A percentile compares a stretch with the other conserved stretches of the same genome.
phyloP scores from a whole-genome alignment of 2,113 vertebrate genomes.

The Chrysemys picta region DNA sequence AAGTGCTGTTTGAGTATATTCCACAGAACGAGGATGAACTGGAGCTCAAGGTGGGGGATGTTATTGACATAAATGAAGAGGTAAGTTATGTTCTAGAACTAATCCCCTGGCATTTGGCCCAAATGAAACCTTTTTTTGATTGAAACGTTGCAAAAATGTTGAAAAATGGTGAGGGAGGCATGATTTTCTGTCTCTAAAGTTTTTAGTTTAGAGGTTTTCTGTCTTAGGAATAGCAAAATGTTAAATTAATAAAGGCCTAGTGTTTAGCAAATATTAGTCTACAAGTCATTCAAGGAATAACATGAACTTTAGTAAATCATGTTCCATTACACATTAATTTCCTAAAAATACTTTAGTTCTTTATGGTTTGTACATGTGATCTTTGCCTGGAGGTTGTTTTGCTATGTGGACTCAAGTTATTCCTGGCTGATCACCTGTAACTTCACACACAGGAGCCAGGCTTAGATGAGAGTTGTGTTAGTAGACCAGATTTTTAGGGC shows the following conservation, averaged over 20 bases:
- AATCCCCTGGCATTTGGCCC: fast-evolving
- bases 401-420: not conserved
- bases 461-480: not conserved
- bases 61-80: conserved; percentile 92
- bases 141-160: not conserved
- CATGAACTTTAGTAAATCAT: not conserved
- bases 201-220: not conserved
- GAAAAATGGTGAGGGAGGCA: not conserved
- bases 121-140: not conserved
- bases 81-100: conserved; percentile 74
- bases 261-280: not conserved
- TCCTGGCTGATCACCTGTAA: not conserved
- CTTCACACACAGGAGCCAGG: fast-evolving
- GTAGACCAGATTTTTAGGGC: not conserved
- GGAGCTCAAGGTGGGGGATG: conserved; percentile 89
- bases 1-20: conserved; percentile 88
- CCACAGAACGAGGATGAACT: conserved; percentile 96
- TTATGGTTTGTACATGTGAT: not conserved
- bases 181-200: not conserved
- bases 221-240: not conserved
- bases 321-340: not conserved
- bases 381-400: not conserved
- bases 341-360: fast-evolving
- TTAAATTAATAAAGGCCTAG: not conserved
- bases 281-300: not conserved